A percentile compares a stretch with the other conserved stretches of the same genome.
Evolutionary conservation across 2,113 vertebrate genomes (phyloP).

Genomic region (Oreochromis tanganicae): DNA sequence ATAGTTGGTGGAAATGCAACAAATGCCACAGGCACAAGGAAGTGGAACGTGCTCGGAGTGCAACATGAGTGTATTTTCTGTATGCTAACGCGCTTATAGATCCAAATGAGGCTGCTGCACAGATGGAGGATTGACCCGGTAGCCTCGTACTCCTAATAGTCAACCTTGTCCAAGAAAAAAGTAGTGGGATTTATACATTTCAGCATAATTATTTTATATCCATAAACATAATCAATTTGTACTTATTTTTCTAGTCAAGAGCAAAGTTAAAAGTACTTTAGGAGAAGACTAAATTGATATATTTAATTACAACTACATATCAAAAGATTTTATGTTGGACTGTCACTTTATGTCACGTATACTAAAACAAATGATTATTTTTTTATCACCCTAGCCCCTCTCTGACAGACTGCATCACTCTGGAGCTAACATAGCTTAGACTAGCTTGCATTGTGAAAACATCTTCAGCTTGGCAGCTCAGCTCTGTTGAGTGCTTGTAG

Average conservation of each 20-base stretch:
- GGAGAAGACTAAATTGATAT: constrained; percentile 7
- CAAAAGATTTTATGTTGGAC: constrained; percentile 51
- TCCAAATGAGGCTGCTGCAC: constrained; percentile 35
- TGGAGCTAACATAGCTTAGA: constrained; percentile 23
- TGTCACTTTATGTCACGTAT: constrained; percentile 38
- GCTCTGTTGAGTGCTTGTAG: constrained; percentile 41
- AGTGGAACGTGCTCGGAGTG: background rate
- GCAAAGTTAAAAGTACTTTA: constrained; percentile 18
- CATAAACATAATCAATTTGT: constrained; percentile 71
- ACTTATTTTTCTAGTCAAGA: constrained; percentile 75
- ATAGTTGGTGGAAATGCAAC: constrained; percentile 51
- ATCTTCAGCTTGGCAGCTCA: constrained; percentile 52
- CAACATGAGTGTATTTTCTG: background rate
- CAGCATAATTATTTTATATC: constrained; percentile 72
- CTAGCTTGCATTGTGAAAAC: constrained; percentile 32
- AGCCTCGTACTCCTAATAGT: constrained; percentile 28
- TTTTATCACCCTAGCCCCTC: constrained; percentile 1
- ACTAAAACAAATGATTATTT: constrained; percentile 39
- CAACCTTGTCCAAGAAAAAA: constrained; percentile 26
- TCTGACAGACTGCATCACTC: constrained; percentile 12
- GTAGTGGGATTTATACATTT: constrained; percentile 61
- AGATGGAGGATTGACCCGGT: constrained; percentile 22
- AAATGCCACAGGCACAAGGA: constrained; percentile 10
- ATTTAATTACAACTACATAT: constrained; percentile 46
- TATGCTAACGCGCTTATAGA: constrained; percentile 5